Percentiles rank a stretch among this genome's conserved stretches.
Conservation (phyloP, 2,113 vertebrate species). For the Symphodus melops region DNA sequence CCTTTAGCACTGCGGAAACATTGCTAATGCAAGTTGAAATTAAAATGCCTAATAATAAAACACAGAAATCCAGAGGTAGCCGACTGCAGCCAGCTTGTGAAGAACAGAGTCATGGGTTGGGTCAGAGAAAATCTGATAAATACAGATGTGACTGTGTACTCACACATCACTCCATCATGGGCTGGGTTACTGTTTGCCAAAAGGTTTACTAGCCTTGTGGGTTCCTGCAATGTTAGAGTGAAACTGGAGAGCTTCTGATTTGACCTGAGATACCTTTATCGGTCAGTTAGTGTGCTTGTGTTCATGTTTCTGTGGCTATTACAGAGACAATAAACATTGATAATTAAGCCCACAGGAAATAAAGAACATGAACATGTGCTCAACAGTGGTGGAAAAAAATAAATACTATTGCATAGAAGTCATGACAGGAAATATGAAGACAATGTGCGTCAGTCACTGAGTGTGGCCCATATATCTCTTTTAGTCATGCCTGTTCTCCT, state of each 20-base stretch:
- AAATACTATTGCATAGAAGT: background rate
- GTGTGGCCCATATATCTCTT: conserved; percentile 15
- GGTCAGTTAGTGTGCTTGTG: conserved; percentile 10
- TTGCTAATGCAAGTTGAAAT: conserved; percentile 46
- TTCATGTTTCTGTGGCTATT: conserved; percentile 35
- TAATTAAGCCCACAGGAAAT: conserved; percentile 8
- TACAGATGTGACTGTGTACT: conserved; percentile 53
- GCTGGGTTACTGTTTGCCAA: conserved; percentile 36
- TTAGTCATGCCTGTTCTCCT: conserved; percentile 23
- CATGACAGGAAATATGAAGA: conserved; percentile 3
- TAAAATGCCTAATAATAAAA: conserved; percentile 51
- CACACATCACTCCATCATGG: conserved; percentile 42
- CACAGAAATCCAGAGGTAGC: conserved; percentile 33
- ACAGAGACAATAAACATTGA: conserved; percentile 51
- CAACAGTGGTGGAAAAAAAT: background rate
- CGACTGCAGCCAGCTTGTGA: conserved; percentile 30
- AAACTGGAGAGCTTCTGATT: conserved; percentile 52
- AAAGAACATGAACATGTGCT: background rate
- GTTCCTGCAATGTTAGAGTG: conserved; percentile 48
- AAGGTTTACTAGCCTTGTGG: conserved; percentile 53
- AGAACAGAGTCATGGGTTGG: conserved; percentile 41
- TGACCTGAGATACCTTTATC: conserved; percentile 39
- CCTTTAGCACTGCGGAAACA: conserved; percentile 16
- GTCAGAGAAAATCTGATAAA: conserved; percentile 67
- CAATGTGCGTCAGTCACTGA: conserved; percentile 3